Conservation (phyloP, 2,888 invertebrate species). For the Agonopterix arenella region DNA sequence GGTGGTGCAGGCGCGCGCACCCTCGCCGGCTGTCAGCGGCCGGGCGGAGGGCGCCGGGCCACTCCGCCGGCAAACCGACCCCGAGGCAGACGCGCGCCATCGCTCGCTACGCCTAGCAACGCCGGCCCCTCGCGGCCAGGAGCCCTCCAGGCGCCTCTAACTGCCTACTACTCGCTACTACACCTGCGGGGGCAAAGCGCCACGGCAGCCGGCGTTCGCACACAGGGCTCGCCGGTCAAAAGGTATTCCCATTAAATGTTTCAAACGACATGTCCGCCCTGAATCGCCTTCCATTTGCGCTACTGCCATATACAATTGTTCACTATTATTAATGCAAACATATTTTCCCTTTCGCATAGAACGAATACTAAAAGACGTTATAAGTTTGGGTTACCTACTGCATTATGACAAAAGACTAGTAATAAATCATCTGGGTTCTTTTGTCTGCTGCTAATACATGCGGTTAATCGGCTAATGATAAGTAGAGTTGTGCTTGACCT, state of each 20-base stretch:
- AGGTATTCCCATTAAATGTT: conserved; percentile 38
- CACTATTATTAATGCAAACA: conserved; percentile 2
- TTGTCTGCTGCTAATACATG: conserved; percentile 20
- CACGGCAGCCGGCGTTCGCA: conserved; percentile 65
- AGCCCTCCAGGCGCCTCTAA: conserved; percentile 65
- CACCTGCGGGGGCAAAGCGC: conserved; percentile 46
- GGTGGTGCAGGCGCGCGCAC: conserved; percentile 55
- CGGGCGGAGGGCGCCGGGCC: conserved; percentile 36
- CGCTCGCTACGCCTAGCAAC: conserved; percentile 64
- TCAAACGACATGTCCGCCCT: conserved; percentile 43
- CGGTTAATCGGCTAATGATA: conserved; percentile 43
- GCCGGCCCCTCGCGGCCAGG: conserved; percentile 72
- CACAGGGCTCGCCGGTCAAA: conserved; percentile 60
- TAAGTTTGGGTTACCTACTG: conserved; percentile 31
- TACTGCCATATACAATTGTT: conserved; percentile 39
- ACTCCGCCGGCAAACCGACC: conserved; percentile 70
- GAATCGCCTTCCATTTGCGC: conserved; percentile 37
- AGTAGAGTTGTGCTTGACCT: conserved; percentile 44
- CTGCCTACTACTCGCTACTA: conserved; percentile 37
- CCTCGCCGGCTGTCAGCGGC: conserved; percentile 35
- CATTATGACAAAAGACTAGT: conserved; percentile 39
- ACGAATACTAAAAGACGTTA: neutral
- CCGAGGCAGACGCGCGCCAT: conserved; percentile 60
- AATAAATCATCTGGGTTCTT: conserved; percentile 21
- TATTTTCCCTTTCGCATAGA: neutral